A percentile compares a stretch with the other conserved stretches of the same genome.
Evolutionary conservation across 64 coral and sea anemone genomes (phyloP).

Genomic region (Stichodactyla helianthus): DNA sequence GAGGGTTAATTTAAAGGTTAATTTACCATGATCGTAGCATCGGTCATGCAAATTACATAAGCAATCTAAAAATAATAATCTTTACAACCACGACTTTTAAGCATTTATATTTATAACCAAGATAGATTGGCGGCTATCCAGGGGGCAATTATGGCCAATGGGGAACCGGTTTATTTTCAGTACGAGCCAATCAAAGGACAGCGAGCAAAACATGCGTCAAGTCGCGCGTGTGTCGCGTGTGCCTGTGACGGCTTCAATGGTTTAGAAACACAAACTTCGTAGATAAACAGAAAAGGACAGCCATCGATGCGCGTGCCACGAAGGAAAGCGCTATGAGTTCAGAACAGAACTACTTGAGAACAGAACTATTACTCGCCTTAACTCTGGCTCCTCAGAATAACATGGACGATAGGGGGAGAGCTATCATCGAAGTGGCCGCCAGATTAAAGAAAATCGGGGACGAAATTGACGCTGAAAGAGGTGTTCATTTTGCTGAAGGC

Average conservation of each 20-base stretch:
- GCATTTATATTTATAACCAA: slow-evolving; percentile 6
- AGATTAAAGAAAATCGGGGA: slow-evolving; percentile 10
- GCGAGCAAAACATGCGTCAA: not conserved
- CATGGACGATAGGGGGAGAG: not conserved
- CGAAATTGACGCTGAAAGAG: slow-evolving; percentile 10
- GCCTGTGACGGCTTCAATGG: slow-evolving; percentile 9
- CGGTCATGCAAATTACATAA: slow-evolving; percentile 1
- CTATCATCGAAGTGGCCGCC: slow-evolving; percentile 14
- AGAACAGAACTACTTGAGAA: not conserved
- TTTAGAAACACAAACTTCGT: not conserved
- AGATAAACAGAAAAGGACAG: slow-evolving; percentile 22
- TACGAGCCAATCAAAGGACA: not conserved
- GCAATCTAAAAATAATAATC: slow-evolving; percentile 14
- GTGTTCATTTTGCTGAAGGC: not conserved
- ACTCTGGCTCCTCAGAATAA: not conserved
- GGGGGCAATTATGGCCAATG: not conserved
- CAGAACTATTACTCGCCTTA: not conserved
- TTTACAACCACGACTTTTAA: not conserved
- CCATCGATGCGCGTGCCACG: not conserved
- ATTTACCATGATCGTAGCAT: not conserved
- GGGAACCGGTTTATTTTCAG: not conserved
- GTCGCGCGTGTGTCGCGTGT: slow-evolving; percentile 12
- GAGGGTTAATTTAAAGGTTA: not conserved
- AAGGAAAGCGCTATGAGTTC: not conserved
- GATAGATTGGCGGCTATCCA: slow-evolving; percentile 1